phyloP scores from a whole-genome alignment of 1,140 invertebrate species.

The Leucophenga varia region DNA sequence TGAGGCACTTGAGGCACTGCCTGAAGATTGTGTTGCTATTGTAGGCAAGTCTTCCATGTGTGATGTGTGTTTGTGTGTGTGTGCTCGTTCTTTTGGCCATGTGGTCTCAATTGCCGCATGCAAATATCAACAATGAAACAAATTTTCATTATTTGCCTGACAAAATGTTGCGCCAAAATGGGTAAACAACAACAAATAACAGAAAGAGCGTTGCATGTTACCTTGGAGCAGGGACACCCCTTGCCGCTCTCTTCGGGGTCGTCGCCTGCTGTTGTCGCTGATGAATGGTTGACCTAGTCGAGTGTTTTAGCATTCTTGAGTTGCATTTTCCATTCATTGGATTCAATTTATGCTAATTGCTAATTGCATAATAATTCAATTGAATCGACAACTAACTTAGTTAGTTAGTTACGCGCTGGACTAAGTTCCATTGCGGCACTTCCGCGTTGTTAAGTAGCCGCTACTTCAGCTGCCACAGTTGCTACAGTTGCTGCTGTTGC shows the following conservation, averaged over 20 bases:
- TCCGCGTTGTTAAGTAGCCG: constrained; percentile 31
- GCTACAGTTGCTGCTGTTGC: neutral
- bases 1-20: constrained; percentile 26
- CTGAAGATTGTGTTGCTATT: neutral
- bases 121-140: constrained; percentile 48
- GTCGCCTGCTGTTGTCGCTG: constrained; percentile 1
- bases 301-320: constrained; percentile 34
- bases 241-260: neutral
- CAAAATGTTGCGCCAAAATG: constrained; percentile 47
- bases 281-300: constrained; percentile 43
- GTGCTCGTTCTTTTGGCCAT: constrained; percentile 17
- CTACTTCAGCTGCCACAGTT: constrained; percentile 17
- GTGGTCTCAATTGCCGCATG: constrained; percentile 36
- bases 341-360: constrained; percentile 53
- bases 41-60: constrained; percentile 2
- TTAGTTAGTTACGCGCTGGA: constrained; percentile 15
- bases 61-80: no score
- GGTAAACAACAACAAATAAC: constrained; percentile 29
- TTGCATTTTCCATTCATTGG: constrained; percentile 17
- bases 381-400: constrained; percentile 13
- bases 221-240: constrained; percentile 16
- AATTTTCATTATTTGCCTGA: constrained; percentile 48
- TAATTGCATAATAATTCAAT: constrained; percentile 52
- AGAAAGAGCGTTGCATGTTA: constrained; percentile 14
- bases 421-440: constrained; percentile 24